Base-by-base conservation (phyloP, 1,140 invertebrate genomes). In the Euwallacea fornicatus region DNA sequence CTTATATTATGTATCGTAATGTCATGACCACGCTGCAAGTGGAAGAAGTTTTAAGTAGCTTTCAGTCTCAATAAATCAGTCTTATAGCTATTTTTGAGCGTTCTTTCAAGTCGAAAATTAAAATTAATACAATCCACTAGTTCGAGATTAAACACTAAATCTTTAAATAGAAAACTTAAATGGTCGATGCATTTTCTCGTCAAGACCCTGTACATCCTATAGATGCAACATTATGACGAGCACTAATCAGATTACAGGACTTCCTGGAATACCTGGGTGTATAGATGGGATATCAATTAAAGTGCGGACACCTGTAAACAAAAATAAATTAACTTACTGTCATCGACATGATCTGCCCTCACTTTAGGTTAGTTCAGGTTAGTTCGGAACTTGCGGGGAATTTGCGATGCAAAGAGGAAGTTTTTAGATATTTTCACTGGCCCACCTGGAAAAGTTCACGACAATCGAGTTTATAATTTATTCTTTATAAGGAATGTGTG, bases 251-350 rank as follows among this genome's bases (percentile, higher is more conserved):
- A 50, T 50, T 50, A 11, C 46, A 11, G 46, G 46, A 50, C 13
- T 50, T 50, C 46, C 46, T 50, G 46, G 46, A 13, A 13, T 50
- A 50, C 9, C 13, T 11, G 46, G 13, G 9, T 11, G 9, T 13
- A 13, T 50, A 13, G 46, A 50, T 50, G 46, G 46, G 13, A 50
- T 13, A 50, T 50, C 46, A 11, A 50, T 50, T 11, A 50, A 50
- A 2, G 13, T 50, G 13, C 9, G 46, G 13, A 50, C 46, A 11
- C 46, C 46, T 11, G 46, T 13, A 11, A 50, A 50, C 9, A 50
- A 50, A 50, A 50, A 50, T 50, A 50, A 50, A 50, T 50, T 6
- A 50, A 50, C 46, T 13, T 50, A 50, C 13, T 50, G 46, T 50
- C 1, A 50, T 13, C 9, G 46, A 50, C 46, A 50, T 50, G 46